These are phyloP conservation scores for Eidolon dupreanum DNA, from an alignment of 2,797 vertebrate genomes.

Conservation along the genomic window DNA sequence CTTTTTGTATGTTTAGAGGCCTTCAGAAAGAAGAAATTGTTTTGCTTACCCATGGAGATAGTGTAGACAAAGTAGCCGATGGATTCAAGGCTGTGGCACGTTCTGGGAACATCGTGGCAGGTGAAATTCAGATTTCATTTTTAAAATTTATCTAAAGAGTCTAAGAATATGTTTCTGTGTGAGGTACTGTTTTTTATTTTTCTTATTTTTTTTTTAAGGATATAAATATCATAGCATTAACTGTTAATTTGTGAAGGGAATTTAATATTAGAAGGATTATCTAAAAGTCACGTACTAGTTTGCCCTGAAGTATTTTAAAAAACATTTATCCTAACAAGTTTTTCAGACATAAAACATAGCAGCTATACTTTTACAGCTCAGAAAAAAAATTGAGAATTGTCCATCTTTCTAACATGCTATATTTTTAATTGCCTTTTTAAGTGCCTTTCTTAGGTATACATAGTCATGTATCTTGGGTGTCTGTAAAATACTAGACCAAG, in stretches of 20 bases:
- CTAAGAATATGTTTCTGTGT: neutral
- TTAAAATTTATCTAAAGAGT: neutral
- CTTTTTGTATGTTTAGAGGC: constrained; percentile 86
- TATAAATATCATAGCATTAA: neutral
- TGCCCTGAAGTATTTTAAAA: constrained; percentile 24
- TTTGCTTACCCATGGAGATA: constrained; percentile 97
- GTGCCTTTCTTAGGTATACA: neutral
- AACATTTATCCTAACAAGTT: neutral
- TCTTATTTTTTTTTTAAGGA: neutral
- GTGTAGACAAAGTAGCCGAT: constrained; percentile 98
- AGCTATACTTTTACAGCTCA: neutral
- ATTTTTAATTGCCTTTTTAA: neutral
- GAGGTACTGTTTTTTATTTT: neutral
- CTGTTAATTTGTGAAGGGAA: neutral
- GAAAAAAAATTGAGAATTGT: neutral
- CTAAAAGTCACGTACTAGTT: neutral
- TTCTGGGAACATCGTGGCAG: constrained; percentile 97
- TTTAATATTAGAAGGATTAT: constrained; percentile 22
- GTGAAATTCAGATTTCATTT: constrained; percentile 83
- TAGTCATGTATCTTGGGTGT: neutral
- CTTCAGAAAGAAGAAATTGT: constrained; percentile 98
- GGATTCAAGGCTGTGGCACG: constrained; percentile 98
- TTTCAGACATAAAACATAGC: neutral
- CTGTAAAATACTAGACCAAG: neutral
- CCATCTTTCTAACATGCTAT: neutral